These are phyloP conservation scores for Gymnocheta viridis DNA, from an alignment of 2,888 invertebrate genomes.

Conservation along the genomic window DNA sequence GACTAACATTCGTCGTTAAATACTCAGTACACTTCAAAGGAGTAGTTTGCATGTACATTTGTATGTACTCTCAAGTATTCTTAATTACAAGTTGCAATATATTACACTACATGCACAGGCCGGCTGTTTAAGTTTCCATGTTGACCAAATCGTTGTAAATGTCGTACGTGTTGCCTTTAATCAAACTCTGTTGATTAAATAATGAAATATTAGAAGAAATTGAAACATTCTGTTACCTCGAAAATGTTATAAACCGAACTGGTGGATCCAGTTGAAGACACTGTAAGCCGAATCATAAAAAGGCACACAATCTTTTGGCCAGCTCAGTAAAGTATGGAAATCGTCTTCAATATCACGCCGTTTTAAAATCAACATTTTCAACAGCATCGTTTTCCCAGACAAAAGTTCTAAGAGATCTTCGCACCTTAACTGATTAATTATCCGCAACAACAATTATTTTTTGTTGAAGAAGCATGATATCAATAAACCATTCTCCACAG, in stretches of 20 bases:
- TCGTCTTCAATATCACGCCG: too few relatives aligned
- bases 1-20: neutral
- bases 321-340: too few relatives aligned
- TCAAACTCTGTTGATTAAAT: too few relatives aligned
- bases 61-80: neutral
- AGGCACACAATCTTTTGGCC: too few relatives aligned
- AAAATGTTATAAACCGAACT: too few relatives aligned
- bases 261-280: too few relatives aligned
- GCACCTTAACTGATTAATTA: slow-evolving; percentile 82
- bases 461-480: slow-evolving; percentile 82
- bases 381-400: slow-evolving; percentile 77
- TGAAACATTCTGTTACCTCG: too few relatives aligned
- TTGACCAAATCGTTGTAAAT: too few relatives aligned
- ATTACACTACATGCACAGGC: slow-evolving; percentile 22
- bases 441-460: slow-evolving; percentile 82
- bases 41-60: neutral
- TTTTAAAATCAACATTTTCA: too few relatives aligned
- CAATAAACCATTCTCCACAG: slow-evolving; percentile 82
- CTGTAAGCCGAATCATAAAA: too few relatives aligned
- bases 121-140: neutral
- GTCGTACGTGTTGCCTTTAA: too few relatives aligned
- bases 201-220: too few relatives aligned
- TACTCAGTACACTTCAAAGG: neutral
- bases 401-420: slow-evolving; percentile 82
- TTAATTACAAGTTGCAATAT: slow-evolving; percentile 38